Base-by-base conservation (phyloP, 2,888 invertebrate genomes). In the Phalangium opilio region DNA sequence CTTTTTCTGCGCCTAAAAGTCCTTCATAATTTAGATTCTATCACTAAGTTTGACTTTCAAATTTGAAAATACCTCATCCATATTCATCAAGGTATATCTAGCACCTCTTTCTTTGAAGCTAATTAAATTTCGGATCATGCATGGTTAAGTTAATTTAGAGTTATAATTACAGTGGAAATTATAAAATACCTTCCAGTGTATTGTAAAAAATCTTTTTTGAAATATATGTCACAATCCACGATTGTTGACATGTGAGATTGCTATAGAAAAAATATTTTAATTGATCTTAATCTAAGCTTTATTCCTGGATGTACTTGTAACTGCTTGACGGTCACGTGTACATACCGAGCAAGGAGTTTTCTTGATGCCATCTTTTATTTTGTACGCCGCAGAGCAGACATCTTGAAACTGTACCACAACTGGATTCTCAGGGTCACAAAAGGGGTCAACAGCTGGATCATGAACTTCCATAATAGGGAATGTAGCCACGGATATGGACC, bases 81-180 rank as follows among this genome's bases (percentile, higher is more conserved):
- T 69, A 64, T 80, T 79, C 41, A 85, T 65, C 41, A 93, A 68
- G 0, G 86, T 81, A 61, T 86, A 85, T 14, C 90, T 72, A 0
- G 93, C 93, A 1, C 93, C 93, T 51, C 93, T 75, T 64, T 95
- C 93, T 66, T 93, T 93, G 64, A 93, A 91, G 67, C 89, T 86
- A 62, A 41, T 63, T 58, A 44, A 17, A 43, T 44, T n/a, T n/a
- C n/a, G n/a, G n/a, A n/a, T n/a, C n/a, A n/a, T n/a, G n/a, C n/a
- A n/a, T n/a, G n/a, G n/a, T n/a, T n/a, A n/a, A n/a, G n/a, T n/a
- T n/a, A n/a, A n/a, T n/a, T n/a, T n/a, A n/a, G n/a, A n/a, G n/a
- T n/a, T n/a, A n/a, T n/a, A n/a, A n/a, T n/a, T n/a, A n/a, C n/a
- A n/a, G n/a, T n/a, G n/a, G n/a, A n/a, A n/a, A n/a, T n/a, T n/a